phyloP scores from a whole-genome alignment of 1,140 invertebrate genomes.

The Paramacrobiotus metropolitanus region DNA sequence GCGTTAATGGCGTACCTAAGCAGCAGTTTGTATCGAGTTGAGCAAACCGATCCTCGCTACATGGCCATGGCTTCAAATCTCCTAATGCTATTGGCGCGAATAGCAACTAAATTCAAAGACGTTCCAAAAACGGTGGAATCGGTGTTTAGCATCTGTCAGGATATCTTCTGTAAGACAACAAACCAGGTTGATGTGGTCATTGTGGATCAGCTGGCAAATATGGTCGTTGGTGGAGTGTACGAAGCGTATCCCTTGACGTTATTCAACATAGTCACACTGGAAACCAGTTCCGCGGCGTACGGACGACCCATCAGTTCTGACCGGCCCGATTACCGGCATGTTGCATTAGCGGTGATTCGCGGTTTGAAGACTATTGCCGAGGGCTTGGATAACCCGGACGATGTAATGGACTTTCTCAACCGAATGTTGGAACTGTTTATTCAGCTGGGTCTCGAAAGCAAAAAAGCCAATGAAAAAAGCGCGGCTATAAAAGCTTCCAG shows the following conservation, averaged over 20 bases:
- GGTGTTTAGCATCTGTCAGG: conserved; percentile 89
- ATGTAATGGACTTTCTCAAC: conserved; percentile 61
- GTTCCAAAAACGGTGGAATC: conserved; percentile 73
- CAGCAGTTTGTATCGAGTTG: conserved; percentile 52
- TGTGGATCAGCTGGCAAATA: conserved; percentile 85
- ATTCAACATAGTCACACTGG: conserved; percentile 81
- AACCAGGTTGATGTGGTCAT: conserved; percentile 68
- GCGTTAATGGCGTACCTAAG: conserved; percentile 81
- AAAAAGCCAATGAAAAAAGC: conserved; percentile 66
- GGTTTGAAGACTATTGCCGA: conserved; percentile 78
- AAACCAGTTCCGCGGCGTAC: conserved; percentile 71
- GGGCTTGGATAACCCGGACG: conserved; percentile 61
- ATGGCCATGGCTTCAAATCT: conserved; percentile 48
- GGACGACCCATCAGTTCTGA: conserved; percentile 29
- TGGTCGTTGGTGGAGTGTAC: conserved; percentile 42
- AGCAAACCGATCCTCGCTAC: conserved; percentile 24
- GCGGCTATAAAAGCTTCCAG: conserved; percentile 48
- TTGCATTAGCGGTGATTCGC: conserved; percentile 78
- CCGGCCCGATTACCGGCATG: conserved; percentile 38
- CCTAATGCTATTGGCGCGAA: conserved; percentile 84
- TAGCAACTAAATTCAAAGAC: conserved; percentile 73
- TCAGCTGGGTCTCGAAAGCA: conserved; percentile 82
- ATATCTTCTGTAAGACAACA: conserved; percentile 70
- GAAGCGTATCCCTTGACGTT: conserved; percentile 40
- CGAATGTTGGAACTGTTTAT: conserved; percentile 83